Evolutionary conservation across 2,888 invertebrate genomes (phyloP).

Genomic region (Apamea monoglypha): DNA sequence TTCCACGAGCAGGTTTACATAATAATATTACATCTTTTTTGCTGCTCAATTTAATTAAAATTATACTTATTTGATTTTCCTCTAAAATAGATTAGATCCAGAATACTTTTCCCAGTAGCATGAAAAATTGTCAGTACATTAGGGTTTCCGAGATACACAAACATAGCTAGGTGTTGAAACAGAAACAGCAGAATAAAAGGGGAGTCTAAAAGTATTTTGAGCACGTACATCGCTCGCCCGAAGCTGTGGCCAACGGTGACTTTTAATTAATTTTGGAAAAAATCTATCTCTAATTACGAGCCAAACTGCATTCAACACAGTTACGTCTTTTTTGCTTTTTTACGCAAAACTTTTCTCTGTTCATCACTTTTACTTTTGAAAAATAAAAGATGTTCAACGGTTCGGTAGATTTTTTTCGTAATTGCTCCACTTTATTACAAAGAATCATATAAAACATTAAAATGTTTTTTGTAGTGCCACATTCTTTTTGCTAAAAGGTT

Average conservation of each 20-base stretch:
- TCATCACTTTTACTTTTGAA: slow-evolving; percentile 42
- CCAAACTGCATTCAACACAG: slow-evolving; percentile 67
- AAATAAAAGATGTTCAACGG: slow-evolving; percentile 27
- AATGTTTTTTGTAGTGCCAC: neutral
- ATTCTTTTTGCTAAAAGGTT: neutral
- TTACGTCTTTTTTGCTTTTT: slow-evolving; percentile 50
- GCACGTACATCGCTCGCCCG: slow-evolving; percentile 81
- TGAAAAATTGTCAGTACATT: slow-evolving; percentile 29
- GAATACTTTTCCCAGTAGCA: neutral
- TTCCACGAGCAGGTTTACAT: neutral
- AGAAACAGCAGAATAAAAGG: slow-evolving; percentile 81
- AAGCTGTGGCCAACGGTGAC: slow-evolving; percentile 74
- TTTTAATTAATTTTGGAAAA: slow-evolving; percentile 86
- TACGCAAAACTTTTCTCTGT: slow-evolving; percentile 36
- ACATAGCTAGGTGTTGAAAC: slow-evolving; percentile 68
- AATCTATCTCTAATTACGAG: slow-evolving; percentile 78
- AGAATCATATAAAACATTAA: slow-evolving; percentile 7
- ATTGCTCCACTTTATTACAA: slow-evolving; percentile 40
- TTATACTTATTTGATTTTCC: neutral
- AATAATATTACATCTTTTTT: neutral
- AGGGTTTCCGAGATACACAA: slow-evolving; percentile 39
- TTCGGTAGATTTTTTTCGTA: slow-evolving; percentile 29
- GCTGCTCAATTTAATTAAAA: slow-evolving; percentile 8
- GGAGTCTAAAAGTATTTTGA: slow-evolving; percentile 83
- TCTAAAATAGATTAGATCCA: neutral